Conservation (phyloP, 2,113 vertebrate genomes). For the Ictalurus punctatus region DNA sequence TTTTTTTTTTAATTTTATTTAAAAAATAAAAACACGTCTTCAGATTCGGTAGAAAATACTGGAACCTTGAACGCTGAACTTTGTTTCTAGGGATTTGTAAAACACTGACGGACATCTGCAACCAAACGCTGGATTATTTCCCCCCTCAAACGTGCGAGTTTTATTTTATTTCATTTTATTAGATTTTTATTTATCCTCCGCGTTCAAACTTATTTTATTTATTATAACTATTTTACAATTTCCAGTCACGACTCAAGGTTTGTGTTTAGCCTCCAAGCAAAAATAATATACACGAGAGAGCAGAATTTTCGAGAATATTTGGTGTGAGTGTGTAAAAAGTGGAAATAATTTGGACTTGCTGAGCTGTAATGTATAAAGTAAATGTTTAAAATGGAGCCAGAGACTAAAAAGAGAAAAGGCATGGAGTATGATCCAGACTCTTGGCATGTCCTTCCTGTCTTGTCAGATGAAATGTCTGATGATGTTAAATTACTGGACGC, state of each 20-base stretch:
- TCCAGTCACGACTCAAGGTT: not conserved
- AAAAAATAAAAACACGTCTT: no score
- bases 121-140: no score
- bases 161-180: not conserved
- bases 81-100: not conserved
- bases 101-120: not conserved
- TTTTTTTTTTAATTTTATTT: not conserved
- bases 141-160: not conserved
- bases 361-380: not conserved
- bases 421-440: not conserved
- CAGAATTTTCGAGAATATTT: not conserved
- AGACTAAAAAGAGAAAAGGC: slow-evolving; percentile 67
- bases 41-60: not conserved
- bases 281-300: not conserved
- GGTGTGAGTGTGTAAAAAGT: not conserved
- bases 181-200: not conserved
- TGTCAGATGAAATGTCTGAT: slow-evolving; percentile 77
- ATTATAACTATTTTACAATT: not conserved
- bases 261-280: not conserved
- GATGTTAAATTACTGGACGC: slow-evolving; percentile 70
- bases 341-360: not conserved
- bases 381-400: slow-evolving; percentile 67
- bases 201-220: not conserved
- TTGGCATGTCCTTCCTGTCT: slow-evolving; percentile 78
- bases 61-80: not conserved